Percentiles rank a stretch among this genome's conserved stretches.
Conservation (phyloP, 2,113 vertebrate species). For the Gambusia holbrooki region DNA sequence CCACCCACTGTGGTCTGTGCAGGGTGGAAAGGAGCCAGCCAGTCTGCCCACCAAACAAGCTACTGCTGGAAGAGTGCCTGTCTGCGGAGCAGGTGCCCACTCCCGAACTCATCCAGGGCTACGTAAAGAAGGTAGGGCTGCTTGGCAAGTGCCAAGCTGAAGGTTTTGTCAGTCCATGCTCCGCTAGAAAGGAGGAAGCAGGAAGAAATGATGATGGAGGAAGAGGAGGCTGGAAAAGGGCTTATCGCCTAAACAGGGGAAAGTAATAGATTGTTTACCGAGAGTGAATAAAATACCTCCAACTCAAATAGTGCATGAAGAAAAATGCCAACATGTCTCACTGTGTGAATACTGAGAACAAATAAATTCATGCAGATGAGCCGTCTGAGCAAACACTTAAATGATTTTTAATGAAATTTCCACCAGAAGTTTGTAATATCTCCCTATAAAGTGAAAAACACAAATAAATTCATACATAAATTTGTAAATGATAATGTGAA, state of each 20-base stretch:
- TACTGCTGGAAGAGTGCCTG: constrained; percentile 90
- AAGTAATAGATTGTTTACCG: background rate
- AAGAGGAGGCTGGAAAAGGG: background rate
- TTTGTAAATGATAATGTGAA: too few relatives aligned
- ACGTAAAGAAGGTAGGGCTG: constrained; percentile 91
- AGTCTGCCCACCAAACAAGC: constrained; percentile 80
- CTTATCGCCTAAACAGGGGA: background rate
- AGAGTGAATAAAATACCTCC: background rate
- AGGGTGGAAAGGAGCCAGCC: constrained; percentile 77
- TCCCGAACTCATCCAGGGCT: constrained; percentile 90
- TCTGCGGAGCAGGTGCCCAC: constrained; percentile 84
- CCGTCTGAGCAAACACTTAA: too few relatives aligned
- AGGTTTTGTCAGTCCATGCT: constrained; percentile 23
- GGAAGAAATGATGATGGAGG: background rate
- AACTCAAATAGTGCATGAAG: background rate
- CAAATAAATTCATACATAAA: too few relatives aligned
- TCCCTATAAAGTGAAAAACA: too few relatives aligned
- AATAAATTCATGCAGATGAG: too few relatives aligned
- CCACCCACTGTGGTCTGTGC: constrained; percentile 34
- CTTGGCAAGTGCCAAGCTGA: constrained; percentile 16
- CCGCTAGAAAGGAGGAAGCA: constrained; percentile 12
- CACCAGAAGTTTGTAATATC: too few relatives aligned
- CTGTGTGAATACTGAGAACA: background rate
- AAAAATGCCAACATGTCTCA: background rate
- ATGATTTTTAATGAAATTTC: too few relatives aligned